phyloP scores from a whole-genome alignment of 2,113 vertebrate species.

The Garra rufa region DNA sequence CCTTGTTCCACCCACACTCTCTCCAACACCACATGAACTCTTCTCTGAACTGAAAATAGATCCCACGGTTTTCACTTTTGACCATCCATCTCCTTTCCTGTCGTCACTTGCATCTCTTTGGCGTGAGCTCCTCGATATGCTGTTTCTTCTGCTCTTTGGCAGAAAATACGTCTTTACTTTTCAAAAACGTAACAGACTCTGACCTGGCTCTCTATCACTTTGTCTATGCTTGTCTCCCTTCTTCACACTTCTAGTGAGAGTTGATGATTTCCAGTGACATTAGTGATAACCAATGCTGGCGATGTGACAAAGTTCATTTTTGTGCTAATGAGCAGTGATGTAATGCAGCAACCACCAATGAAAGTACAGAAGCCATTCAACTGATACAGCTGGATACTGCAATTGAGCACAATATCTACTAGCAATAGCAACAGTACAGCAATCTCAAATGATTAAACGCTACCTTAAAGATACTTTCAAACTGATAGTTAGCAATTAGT shows the following conservation, averaged over 20 bases:
- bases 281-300: neutral
- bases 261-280: neutral
- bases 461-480: neutral
- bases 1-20: neutral
- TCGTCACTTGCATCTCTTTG: neutral
- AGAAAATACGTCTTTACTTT: neutral
- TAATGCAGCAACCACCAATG: neutral
- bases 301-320: neutral
- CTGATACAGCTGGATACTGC: neutral
- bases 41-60: constrained; percentile 19
- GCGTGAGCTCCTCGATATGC: neutral
- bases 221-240: neutral
- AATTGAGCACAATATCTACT: neutral
- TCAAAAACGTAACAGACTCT: neutral
- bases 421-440: neutral
- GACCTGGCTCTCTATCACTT: neutral
- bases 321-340: constrained; percentile 2
- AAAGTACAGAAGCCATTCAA: neutral
- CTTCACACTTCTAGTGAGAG: neutral
- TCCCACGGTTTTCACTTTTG: neutral
- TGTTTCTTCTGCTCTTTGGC: constrained; percentile 5
- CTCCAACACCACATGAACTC: neutral
- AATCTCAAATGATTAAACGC: neutral
- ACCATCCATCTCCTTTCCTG: neutral
- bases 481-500: neutral